Evolutionary conservation across 2,888 invertebrate genomes (phyloP), one percentile per base, ranked within the genome.

Genomic region (Melikaiella ostensackeni): DNA sequence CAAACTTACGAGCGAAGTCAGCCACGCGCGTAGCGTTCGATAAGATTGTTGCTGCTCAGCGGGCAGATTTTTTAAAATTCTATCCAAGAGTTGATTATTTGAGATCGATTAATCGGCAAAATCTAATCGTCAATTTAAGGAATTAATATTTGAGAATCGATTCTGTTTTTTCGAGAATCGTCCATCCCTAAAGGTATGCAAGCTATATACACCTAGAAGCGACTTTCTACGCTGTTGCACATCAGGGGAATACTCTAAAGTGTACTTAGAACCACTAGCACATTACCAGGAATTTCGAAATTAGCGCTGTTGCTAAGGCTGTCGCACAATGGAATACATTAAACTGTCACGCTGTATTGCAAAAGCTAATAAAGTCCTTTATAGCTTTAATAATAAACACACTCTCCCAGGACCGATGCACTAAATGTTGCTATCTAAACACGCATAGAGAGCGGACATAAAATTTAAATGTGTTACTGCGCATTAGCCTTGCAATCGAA

Each of bases 291-390:
- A 85, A 87, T 88, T 88, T 86, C 84, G 81, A 83, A 88, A 86
- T 86, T 85, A 86, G 86, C 83, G 84, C 84, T 75, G 81, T 79
- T 79, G 78, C 78, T 78, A 73, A 73, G 81, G 78, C 66, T 66
- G 70, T 64, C 59, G 27, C 11, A 42, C 70, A 27, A 27, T 59
- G 27, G 88, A 86, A 88, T 88, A 87, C 87, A 86, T 88, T 87
- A 88, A 87, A 86, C 84, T 85, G 85, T 83, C 82, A 50, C 33
- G 82, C 79, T 83, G 77, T 85, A 80, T 83, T 81, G 83, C 84
- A 79, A 83, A 84, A 85, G 87, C 87, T 87, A 87, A 88, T 88
- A 88, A 88, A 85, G 84, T 86, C 86, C 83, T 84, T 84, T 87
- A 87, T 84, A 85, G 86, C 86, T 87, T 87, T 50, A 70, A 70